These are phyloP conservation scores for Gallinago solitaria DNA, from an alignment of 2,797 vertebrate genomes.

Conservation along the genomic window DNA sequence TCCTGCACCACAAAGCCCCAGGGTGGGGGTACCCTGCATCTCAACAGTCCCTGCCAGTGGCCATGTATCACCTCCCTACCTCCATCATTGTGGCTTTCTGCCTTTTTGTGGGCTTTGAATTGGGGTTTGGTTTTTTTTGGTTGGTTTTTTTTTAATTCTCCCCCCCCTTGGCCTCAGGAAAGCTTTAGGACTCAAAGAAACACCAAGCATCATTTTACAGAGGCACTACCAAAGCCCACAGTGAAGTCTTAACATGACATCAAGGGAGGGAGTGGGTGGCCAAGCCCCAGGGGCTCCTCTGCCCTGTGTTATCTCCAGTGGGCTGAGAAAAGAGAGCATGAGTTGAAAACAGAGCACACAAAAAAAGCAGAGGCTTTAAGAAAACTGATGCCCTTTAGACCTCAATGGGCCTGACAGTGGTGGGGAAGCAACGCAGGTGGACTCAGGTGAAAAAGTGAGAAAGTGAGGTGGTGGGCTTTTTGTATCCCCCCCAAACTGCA, in stretches of 20 bases:
- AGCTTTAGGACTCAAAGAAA: not conserved
- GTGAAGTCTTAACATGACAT: not conserved
- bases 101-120: not conserved
- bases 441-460: not conserved
- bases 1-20: not conserved
- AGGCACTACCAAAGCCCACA: not conserved
- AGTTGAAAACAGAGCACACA: not conserved
- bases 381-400: not conserved
- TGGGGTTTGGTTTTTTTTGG: not conserved
- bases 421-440: rapidly evolving
- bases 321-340: not conserved
- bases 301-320: not conserved
- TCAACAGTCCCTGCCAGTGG: rapidly evolving
- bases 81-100: not conserved
- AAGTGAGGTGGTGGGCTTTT: not conserved
- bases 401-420: not conserved
- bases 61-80: not conserved
- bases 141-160: too few relatives aligned
- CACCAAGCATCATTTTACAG: not conserved
- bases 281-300: not conserved
- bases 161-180: not conserved
- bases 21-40: not conserved
- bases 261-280: not conserved
- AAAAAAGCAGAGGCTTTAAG: not conserved
- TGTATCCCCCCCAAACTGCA: not conserved